Evolutionary conservation across 2,797 vertebrate genomes (phyloP).

Genomic region (Pseudochirops corinnae): DNA sequence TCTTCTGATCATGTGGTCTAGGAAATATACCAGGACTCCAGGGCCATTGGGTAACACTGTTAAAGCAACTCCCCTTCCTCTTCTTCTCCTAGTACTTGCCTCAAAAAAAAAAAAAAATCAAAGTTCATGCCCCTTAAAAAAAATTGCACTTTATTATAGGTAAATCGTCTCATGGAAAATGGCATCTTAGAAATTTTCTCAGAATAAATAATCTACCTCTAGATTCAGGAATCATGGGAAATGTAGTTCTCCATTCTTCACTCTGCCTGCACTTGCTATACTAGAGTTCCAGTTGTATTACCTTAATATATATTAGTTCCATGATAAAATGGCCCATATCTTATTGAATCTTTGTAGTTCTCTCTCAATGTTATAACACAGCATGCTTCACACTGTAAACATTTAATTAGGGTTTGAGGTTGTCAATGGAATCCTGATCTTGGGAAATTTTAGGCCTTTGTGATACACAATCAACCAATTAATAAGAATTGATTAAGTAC

Average conservation of each 20-base stretch:
- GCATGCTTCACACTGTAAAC: background rate
- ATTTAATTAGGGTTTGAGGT: background rate
- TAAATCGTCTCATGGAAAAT: background rate
- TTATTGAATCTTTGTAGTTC: background rate
- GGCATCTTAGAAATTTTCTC: background rate
- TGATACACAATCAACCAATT: background rate
- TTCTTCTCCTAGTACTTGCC: background rate
- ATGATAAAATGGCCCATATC: background rate
- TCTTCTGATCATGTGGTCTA: background rate
- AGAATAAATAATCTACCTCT: background rate
- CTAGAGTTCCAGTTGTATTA: background rate
- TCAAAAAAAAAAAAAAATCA: background rate
- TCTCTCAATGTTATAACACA: background rate
- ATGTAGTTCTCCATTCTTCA: background rate
- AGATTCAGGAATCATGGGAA: background rate
- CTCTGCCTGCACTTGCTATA: background rate
- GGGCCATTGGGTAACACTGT: background rate
- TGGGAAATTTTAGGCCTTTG: background rate
- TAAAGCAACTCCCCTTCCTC: background rate
- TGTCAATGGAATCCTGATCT: background rate
- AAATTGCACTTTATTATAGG: background rate
- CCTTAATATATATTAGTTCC: background rate
- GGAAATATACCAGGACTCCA: background rate
- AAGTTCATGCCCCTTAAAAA: background rate
- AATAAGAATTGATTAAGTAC: background rate